Conservation (phyloP, 2,113 vertebrate species). For the Thomomys bottae region DNA sequence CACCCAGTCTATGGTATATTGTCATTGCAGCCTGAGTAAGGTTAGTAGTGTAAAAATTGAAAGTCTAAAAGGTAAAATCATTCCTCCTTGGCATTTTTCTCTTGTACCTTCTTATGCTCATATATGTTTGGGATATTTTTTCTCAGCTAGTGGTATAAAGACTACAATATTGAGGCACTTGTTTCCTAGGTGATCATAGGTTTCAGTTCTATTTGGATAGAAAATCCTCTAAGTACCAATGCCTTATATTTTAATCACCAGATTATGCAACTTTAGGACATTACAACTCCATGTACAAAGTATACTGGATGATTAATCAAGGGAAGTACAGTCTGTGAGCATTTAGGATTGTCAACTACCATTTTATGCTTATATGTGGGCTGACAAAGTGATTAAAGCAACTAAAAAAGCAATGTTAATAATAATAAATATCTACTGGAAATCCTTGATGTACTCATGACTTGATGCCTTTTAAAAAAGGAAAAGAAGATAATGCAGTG, state of each 20-base stretch:
- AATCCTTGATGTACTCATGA: not conserved
- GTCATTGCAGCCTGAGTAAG: not conserved
- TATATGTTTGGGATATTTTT: not conserved
- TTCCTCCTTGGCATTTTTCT: not conserved
- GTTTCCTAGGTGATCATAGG: not conserved
- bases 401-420: slow-evolving; percentile 3
- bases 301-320: not conserved
- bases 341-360: not conserved
- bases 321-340: slow-evolving; percentile 15
- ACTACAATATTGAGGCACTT: not conserved
- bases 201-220: too few species aligned
- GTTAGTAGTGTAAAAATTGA: not conserved
- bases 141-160: not conserved
- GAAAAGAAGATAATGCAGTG: not conserved
- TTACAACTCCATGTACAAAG: not conserved
- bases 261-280: slow-evolving; percentile 17
- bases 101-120: not conserved
- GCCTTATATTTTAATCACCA: slow-evolving; percentile 45
- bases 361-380: slow-evolving; percentile 15
- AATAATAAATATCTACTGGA: not conserved
- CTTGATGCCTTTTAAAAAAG: not conserved
- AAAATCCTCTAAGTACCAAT: not conserved
- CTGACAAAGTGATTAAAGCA: not conserved
- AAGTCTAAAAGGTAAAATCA: slow-evolving; percentile 16
- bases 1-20: not conserved